phyloP scores from a whole-genome alignment of 2,888 invertebrate species.

The Drosophila recens region DNA sequence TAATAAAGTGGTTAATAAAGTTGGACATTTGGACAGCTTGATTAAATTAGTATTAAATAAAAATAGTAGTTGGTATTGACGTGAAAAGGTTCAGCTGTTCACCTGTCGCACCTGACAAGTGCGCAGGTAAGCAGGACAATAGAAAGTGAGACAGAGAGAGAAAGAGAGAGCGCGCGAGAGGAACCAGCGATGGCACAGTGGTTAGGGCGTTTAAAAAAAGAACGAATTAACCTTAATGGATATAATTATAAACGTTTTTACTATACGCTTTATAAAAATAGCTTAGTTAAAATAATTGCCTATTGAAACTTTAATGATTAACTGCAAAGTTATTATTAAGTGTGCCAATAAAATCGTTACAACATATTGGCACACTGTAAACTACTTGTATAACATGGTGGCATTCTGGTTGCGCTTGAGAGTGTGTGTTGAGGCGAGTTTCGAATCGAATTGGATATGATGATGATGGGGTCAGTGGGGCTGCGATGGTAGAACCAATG shows the following conservation, averaged over 20 bases:
- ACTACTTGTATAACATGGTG: neutral
- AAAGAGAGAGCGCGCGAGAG: neutral
- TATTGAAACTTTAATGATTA: neutral
- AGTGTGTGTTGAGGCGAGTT: neutral
- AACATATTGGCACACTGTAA: constrained; percentile 38
- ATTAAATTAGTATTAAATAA: constrained; percentile 46
- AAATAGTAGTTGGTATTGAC: constrained; percentile 27
- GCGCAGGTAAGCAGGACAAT: constrained; percentile 46
- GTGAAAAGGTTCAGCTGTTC: constrained; percentile 62
- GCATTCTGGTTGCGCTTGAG: constrained; percentile 28
- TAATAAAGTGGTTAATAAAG: constrained; percentile 44
- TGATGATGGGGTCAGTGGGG: constrained; percentile 60
- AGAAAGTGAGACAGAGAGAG: constrained; percentile 26
- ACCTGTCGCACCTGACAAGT: constrained; percentile 44
- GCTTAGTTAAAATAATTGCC: neutral
- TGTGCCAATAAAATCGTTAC: neutral
- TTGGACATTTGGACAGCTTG: constrained; percentile 37
- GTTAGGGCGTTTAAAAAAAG: neutral
- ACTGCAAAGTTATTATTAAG: neutral
- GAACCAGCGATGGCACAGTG: constrained; percentile 39
- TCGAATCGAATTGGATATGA: constrained; percentile 16
- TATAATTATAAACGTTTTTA: neutral
- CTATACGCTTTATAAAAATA: neutral
- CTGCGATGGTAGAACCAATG: constrained; percentile 13
- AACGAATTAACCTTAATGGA: neutral